Percentiles rank a stretch among this genome's conserved stretches.
Conservation (phyloP, 2,113 vertebrate genomes). For the Uria lomvia region DNA sequence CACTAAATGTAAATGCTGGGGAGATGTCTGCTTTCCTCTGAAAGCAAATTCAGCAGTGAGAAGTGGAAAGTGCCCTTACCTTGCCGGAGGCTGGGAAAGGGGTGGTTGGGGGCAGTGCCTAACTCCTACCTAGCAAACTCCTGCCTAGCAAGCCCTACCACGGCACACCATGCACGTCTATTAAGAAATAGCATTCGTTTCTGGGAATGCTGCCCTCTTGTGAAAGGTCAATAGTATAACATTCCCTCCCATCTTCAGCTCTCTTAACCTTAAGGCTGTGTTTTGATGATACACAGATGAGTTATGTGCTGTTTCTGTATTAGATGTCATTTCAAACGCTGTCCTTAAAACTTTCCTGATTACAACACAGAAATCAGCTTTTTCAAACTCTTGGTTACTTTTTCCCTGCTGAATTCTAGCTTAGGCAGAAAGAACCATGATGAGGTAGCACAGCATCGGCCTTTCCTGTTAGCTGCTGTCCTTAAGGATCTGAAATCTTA, state of each 20-base stretch:
- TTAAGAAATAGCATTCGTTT: not conserved
- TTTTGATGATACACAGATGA: not conserved
- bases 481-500: not conserved
- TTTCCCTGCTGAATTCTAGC: not conserved
- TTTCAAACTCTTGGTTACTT: not conserved
- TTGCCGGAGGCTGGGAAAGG: not conserved
- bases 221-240: not conserved
- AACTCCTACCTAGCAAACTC: not conserved
- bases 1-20: not conserved
- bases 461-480: not conserved
- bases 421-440: not conserved
- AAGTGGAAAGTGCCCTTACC: not conserved
- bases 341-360: not conserved
- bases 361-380: not conserved
- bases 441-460: not conserved
- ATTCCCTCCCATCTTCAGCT: not conserved
- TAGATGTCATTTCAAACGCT: not conserved
- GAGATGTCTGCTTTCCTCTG: not conserved
- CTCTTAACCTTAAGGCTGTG: not conserved
- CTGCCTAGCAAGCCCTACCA: not conserved
- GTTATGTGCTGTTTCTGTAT: not conserved
- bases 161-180: accelerated
- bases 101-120: not conserved
- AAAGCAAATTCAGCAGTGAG: not conserved
- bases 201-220: not conserved